phyloP scores from a whole-genome alignment of 2,888 invertebrate species.

The Athalia cordata region DNA sequence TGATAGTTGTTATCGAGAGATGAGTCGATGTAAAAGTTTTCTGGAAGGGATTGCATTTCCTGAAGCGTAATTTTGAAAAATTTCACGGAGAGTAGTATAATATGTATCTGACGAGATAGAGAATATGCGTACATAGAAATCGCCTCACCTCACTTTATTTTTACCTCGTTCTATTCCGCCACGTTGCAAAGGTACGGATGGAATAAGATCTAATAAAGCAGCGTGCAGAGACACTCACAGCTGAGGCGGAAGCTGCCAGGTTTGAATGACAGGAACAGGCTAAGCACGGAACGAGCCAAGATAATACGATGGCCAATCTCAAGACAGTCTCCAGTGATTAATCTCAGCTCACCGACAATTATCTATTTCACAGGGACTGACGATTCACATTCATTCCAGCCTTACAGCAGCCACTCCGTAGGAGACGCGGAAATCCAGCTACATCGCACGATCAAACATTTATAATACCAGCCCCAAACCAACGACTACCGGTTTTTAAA shows the following conservation, averaged over 20 bases:
- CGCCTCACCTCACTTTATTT: conserved; percentile 19
- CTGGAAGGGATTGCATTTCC: conserved; percentile 26
- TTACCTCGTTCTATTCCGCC: conserved; percentile 8
- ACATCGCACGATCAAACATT: not conserved
- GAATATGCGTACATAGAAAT: not conserved
- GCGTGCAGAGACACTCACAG: conserved; percentile 37
- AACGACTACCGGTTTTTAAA: too few species aligned
- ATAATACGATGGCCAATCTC: conserved; percentile 27
- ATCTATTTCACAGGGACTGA: not conserved
- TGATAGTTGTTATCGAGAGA: conserved; percentile 23
- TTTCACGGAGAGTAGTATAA: too few species aligned
- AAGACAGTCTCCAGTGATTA: conserved; percentile 2
- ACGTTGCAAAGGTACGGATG: conserved; percentile 27
- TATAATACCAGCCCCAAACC: too few species aligned
- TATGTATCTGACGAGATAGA: too few species aligned
- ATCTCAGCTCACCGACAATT: conserved; percentile 1
- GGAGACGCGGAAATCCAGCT: not conserved
- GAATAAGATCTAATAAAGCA: conserved; percentile 39
- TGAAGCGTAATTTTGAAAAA: not conserved
- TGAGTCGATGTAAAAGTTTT: not conserved
- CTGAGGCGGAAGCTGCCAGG: conserved; percentile 40
- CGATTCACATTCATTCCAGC: not conserved
- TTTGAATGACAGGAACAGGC: conserved; percentile 29
- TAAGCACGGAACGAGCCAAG: not conserved
- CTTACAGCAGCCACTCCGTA: not conserved